phyloP scores from a whole-genome alignment of 2,888 invertebrate genomes.

The Cerastis rubricosa region DNA sequence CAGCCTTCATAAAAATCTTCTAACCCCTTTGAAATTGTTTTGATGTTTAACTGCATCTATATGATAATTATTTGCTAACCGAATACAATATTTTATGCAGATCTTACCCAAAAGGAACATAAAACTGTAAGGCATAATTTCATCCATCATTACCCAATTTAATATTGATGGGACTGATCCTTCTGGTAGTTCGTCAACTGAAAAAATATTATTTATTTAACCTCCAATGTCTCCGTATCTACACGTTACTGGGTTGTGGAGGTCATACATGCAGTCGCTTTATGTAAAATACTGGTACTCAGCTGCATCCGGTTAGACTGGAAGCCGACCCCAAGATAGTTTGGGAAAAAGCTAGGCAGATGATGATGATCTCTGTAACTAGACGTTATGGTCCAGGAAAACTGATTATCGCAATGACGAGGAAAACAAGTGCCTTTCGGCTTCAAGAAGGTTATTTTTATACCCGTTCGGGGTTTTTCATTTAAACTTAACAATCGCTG shows the following conservation, averaged over 20 bases:
- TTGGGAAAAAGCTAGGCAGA: no score
- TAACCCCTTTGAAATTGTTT: not conserved
- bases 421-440: no score
- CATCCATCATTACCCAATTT: constrained; percentile 74
- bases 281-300: no score
- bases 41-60: not conserved
- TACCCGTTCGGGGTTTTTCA: not conserved
- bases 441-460: not conserved
- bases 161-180: constrained; percentile 72
- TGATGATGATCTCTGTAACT: no score
- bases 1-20: not conserved
- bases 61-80: not conserved
- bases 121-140: constrained; percentile 79
- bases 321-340: no score
- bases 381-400: no score
- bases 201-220: constrained; percentile 54
- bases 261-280: no score
- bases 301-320: no score
- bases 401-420: no score
- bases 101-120: constrained; percentile 80
- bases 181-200: constrained; percentile 72
- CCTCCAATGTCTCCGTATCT: no score
- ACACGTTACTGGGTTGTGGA: no score
- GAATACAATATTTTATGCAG: not conserved
- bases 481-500: no score